Conservation (phyloP, 1,140 invertebrate genomes). For the Drosophila serrata region DNA sequence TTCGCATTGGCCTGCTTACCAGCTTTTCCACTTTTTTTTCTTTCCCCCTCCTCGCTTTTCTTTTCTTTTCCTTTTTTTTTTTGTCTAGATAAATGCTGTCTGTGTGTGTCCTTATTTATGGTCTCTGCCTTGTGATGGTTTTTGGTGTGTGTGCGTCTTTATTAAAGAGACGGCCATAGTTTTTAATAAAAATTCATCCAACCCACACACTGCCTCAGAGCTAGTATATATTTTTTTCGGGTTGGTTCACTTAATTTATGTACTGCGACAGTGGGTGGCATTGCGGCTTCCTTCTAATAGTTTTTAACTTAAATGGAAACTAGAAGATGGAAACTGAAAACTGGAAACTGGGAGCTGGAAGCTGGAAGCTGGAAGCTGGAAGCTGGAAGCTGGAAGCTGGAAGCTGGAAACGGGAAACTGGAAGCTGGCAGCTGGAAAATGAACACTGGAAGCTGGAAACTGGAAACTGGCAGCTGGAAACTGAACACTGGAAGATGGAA, state of each 20-base stretch:
- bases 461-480: too few relatives aligned
- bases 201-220: background rate
- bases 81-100: constrained; percentile 44
- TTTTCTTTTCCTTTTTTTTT: background rate
- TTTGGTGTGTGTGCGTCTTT: constrained; percentile 48
- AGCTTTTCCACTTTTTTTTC: constrained; percentile 4
- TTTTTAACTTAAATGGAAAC: constrained; percentile 74
- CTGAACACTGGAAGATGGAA: too few relatives aligned
- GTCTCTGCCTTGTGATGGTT: constrained; percentile 47
- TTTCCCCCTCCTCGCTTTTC: too few relatives aligned
- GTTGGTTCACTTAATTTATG: constrained; percentile 66
- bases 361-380: background rate
- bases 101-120: constrained; percentile 74
- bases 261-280: constrained; percentile 57
- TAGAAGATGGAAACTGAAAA: too few relatives aligned
- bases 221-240: constrained; percentile 6
- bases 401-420: too few relatives aligned
- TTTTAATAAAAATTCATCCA: constrained; percentile 75
- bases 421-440: too few relatives aligned
- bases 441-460: too few relatives aligned
- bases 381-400: background rate
- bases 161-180: constrained; percentile 76
- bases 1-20: constrained; percentile 23
- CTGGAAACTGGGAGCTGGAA: background rate
- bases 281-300: constrained; percentile 65